A percentile compares a stretch with the other conserved stretches of the same genome.
phyloP scores from a whole-genome alignment of 2,888 invertebrate genomes.

The Entomobrya multifasciata region DNA sequence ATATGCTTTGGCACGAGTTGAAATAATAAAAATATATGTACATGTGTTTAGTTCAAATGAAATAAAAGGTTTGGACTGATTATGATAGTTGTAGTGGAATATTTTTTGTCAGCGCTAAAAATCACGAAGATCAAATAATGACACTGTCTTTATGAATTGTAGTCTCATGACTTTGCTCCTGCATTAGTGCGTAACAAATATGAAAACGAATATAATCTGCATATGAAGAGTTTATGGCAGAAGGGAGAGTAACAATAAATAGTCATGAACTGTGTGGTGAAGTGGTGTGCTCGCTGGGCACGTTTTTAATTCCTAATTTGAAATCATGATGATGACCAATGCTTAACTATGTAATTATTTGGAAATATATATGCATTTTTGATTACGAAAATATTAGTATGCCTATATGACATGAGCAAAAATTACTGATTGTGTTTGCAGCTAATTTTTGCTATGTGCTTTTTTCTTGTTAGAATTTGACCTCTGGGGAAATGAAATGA shows the following conservation, averaged over 20 bases:
- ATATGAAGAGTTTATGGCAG: neutral
- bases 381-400: constrained; percentile 28
- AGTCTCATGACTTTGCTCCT: constrained; percentile 41
- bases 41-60: neutral
- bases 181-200: constrained; percentile 1
- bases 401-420: neutral
- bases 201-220: neutral
- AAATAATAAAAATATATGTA: too few relatives aligned
- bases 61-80: neutral
- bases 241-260: neutral
- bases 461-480: constrained; percentile 33
- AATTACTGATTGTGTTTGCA: constrained; percentile 5
- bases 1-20: too few relatives aligned
- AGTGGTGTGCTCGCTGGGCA: constrained; percentile 6
- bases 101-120: constrained; percentile 23
- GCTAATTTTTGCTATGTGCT: constrained; percentile 6
- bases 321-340: constrained; percentile 46
- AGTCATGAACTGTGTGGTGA: constrained; percentile 46
- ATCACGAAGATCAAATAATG: constrained; percentile 60
- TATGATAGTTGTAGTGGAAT: neutral
- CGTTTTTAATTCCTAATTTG: constrained; percentile 52
- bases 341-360: constrained; percentile 26
- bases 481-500: constrained; percentile 37
- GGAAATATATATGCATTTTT: constrained; percentile 22
- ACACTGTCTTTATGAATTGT: constrained; percentile 50